Percentiles rank a stretch among this genome's conserved stretches.
Conservation (phyloP, 2,113 vertebrate species). For the Dolichotis patagonum region DNA sequence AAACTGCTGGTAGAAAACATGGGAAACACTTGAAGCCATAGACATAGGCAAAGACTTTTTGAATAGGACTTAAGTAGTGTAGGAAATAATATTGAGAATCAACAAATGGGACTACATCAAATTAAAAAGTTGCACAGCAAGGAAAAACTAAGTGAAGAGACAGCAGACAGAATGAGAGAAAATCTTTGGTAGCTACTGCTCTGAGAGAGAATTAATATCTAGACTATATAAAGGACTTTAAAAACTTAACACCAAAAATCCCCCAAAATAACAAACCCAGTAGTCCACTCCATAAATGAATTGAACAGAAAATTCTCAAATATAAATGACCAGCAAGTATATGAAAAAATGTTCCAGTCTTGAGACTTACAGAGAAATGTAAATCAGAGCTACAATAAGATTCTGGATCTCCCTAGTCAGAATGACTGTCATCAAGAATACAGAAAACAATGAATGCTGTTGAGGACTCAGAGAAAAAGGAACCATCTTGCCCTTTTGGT, state of each 20-base stretch:
- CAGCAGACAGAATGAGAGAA: neutral
- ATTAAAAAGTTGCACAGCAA: neutral
- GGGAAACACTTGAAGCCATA: neutral
- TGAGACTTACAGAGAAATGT: neutral
- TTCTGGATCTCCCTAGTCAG: neutral
- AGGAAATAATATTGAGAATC: neutral
- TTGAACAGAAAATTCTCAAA: neutral
- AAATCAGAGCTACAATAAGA: neutral
- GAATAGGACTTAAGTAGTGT: neutral
- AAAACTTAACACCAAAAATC: neutral
- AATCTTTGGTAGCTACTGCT: neutral
- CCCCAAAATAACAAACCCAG: neutral
- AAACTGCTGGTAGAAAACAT: neutral
- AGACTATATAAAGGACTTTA: neutral
- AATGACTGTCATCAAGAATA: neutral
- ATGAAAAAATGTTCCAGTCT: neutral
- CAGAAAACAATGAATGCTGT: neutral
- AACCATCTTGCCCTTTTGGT: neutral
- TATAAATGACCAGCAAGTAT: neutral
- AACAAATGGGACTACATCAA: neutral
- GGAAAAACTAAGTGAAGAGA: neutral
- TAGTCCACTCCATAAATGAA: neutral
- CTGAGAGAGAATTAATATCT: neutral
- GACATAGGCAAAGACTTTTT: neutral
- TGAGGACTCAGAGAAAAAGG: neutral